Evolutionary conservation across 2,797 vertebrate genomes (phyloP).

Genomic region (Tiaroga cobitis): DNA sequence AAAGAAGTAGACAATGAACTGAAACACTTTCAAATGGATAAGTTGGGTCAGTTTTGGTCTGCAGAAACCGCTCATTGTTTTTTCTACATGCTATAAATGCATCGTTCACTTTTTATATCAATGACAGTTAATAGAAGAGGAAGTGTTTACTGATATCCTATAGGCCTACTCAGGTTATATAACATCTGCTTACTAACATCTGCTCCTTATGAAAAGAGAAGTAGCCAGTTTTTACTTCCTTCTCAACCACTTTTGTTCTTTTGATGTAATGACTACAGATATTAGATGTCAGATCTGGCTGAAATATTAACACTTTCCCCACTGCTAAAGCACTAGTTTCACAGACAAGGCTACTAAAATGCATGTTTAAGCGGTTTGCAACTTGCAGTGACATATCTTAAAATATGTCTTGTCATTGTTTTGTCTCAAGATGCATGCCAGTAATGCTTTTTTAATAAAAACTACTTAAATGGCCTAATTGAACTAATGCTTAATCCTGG

Average conservation of each 20-base stretch:
- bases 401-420: too few species aligned
- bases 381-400: too few species aligned
- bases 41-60: not conserved
- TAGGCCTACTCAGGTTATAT: not conserved
- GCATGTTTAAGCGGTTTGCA: too few species aligned
- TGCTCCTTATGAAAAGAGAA: constrained; percentile 20
- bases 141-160: not conserved
- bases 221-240: not conserved
- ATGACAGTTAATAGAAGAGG: not conserved
- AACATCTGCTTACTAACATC: not conserved
- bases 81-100: not conserved
- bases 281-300: not conserved
- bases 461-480: too few species aligned
- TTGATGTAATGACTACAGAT: not conserved
- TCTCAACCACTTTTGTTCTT: not conserved
- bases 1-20: not conserved
- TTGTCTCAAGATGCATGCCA: too few species aligned
- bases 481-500: too few species aligned
- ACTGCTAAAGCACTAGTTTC: not conserved
- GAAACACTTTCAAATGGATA: not conserved
- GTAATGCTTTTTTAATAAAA: too few species aligned
- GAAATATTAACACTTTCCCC: not conserved
- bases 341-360: too few species aligned
- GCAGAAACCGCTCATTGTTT: not conserved
- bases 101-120: not conserved